Evolutionary conservation across 2,113 vertebrate genomes (phyloP), one percentile per base, ranked within the genome.

Genomic region (Naja naja): DNA sequence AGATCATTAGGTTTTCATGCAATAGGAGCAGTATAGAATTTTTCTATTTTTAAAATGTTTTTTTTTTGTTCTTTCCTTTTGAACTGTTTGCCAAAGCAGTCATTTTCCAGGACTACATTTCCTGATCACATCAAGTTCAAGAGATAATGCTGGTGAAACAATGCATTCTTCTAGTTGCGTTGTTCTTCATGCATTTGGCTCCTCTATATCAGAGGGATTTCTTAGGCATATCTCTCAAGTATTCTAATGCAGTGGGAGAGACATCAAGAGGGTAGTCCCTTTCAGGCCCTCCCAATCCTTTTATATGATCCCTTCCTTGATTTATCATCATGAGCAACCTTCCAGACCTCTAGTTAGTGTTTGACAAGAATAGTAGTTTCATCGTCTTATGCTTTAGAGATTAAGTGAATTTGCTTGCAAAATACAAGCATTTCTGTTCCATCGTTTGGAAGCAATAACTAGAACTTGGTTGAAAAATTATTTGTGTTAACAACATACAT

Each of bases 21-120:
- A 4, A 22, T 95, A 96, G 96, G 94, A 95, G 89, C 92, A 93
- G 94, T 94, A 91, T 93, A 94, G 93, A 95, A 92, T 20, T 52
- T 94, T 95, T 55, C 94, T 94, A 94, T 74, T 95, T 94, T 92
- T 94, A 96, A 95, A 97, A 96, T 96, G 87, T 90, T 94, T 97
- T 97, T 97, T 90, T 94, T 97, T 97, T 97, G 91, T 97, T 97
- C 95, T 97, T 97, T 95, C 97, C 98, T 97, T 97, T 97, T 97
- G 97, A 94, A 96, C 93, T 94, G 92, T 69, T 91, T 93, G 56
- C 60, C 93, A 90, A 88, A 89, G 25, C 1, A 0, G 88, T 97
- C 96, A 92, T 95, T 96, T 95, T 91, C 93, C 54, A 93, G 96
- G 94, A 96, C 91, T 49, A 49, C 8, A 49, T 49, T 49, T 94